Evolutionary conservation across 2,113 vertebrate species (phyloP).

Genomic region (Scolopax mira): DNA sequence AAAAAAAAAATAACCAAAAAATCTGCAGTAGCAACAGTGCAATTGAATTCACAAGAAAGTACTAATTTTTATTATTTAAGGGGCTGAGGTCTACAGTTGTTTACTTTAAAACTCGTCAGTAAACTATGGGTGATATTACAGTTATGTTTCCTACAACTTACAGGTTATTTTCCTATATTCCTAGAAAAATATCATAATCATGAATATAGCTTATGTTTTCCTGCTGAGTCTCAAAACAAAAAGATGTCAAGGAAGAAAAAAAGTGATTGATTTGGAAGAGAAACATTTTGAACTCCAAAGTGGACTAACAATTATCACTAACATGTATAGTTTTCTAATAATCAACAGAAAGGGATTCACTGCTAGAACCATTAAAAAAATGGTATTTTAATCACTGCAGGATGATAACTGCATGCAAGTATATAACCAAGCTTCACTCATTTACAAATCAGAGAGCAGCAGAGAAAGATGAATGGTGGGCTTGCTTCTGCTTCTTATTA

Average conservation of each 20-base stretch:
- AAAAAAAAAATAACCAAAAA: neutral
- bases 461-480: neutral
- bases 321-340: neutral
- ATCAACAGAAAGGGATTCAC: neutral
- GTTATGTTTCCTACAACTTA: neutral
- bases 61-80: neutral
- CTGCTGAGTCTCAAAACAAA: neutral
- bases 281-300: neutral
- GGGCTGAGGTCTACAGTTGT: neutral
- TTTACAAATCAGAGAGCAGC: neutral
- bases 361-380: neutral
- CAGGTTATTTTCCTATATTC: neutral
- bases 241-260: neutral
- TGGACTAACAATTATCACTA: neutral
- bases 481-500: neutral
- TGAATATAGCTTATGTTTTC: neutral
- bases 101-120: neutral
- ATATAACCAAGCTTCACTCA: neutral
- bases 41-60: neutral
- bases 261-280: neutral
- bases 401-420: neutral
- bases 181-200: neutral
- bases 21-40: accelerated
- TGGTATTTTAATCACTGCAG: neutral
- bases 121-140: neutral